Conservation (phyloP, 2,797 vertebrate genomes). For the Falco berigora region DNA sequence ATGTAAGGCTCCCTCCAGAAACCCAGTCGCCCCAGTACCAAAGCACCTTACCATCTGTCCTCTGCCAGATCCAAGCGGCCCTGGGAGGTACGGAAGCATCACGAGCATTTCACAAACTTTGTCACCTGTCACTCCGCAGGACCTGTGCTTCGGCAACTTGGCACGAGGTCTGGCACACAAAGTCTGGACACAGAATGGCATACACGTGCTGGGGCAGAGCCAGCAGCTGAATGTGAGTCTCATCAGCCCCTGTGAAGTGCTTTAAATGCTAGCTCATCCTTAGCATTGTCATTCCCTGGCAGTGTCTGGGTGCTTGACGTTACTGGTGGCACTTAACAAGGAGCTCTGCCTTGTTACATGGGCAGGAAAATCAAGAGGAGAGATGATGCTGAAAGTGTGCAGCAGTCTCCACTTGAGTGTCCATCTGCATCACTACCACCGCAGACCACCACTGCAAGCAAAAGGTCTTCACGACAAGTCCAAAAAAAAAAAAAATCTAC, state of each 20-base stretch:
- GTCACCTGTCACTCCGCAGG: neutral
- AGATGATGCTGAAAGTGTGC: neutral
- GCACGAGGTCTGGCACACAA: neutral
- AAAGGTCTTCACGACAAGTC: neutral
- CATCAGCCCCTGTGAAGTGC: neutral
- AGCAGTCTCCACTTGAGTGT: neutral
- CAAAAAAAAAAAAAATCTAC: neutral
- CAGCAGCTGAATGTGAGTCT: neutral
- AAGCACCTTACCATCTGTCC: neutral
- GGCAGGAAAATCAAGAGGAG: neutral
- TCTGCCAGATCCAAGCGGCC: neutral
- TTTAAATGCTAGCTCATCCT: neutral
- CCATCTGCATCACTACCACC: no score
- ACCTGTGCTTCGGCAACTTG: neutral
- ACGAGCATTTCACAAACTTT: neutral
- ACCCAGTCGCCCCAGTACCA: neutral
- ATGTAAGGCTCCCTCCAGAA: neutral
- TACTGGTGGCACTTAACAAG: neutral
- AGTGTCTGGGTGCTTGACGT: neutral
- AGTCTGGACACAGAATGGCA: neutral
- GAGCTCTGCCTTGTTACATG: neutral
- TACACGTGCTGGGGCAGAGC: fast-evolving
- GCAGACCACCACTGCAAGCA: neutral
- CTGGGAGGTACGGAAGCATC: neutral
- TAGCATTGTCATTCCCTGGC: neutral